Conservation (phyloP, 2,113 vertebrate species). For the Nibea coibor region DNA sequence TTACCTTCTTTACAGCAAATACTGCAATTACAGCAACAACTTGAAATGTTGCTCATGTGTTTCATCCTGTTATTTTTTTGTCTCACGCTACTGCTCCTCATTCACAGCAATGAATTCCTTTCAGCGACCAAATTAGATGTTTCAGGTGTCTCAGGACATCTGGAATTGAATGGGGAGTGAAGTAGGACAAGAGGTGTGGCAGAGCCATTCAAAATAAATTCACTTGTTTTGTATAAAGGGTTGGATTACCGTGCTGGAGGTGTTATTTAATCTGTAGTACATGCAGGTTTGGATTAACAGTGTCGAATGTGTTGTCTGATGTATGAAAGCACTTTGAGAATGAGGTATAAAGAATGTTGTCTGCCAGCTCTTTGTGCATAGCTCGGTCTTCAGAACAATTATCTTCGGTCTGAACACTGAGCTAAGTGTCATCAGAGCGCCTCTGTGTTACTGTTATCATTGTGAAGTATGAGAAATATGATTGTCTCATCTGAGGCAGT, state of each 20-base stretch:
- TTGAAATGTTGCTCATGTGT: neutral
- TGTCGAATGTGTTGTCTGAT: neutral
- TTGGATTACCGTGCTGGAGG: neutral
- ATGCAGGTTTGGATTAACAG: neutral
- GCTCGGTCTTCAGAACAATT: neutral
- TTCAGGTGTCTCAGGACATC: neutral
- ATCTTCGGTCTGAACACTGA: neutral
- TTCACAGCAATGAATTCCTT: neutral
- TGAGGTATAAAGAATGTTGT: slow-evolving; percentile 1
- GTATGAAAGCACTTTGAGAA: neutral
- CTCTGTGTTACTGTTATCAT: neutral
- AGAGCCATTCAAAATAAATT: neutral
- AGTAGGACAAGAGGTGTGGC: neutral
- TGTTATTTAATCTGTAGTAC: neutral
- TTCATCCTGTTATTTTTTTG: slow-evolving; percentile 13
- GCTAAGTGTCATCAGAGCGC: neutral
- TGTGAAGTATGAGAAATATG: neutral
- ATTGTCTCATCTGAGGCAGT: neutral
- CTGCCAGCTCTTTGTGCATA: neutral
- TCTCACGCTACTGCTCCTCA: neutral
- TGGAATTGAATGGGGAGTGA: neutral
- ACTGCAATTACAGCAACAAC: neutral
- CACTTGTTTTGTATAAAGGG: neutral
- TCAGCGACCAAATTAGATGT: neutral
- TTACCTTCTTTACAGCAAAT: neutral